phyloP scores from a whole-genome alignment of 2,888 invertebrate species.

The Aspidiotus destructor region DNA sequence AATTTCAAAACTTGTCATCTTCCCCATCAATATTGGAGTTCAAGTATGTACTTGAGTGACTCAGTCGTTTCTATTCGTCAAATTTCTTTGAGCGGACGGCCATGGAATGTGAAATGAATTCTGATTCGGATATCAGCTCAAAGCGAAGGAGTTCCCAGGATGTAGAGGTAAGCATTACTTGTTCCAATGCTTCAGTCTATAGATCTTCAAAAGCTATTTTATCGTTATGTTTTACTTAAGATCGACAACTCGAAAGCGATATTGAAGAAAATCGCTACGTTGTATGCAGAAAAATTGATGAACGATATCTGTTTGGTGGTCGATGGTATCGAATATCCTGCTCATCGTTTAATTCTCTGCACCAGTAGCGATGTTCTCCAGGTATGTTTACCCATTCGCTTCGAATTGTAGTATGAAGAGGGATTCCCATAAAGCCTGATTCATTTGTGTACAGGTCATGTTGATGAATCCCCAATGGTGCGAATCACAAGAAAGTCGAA shows the following conservation, averaged over 20 bases:
- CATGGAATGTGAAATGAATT: too few relatives aligned
- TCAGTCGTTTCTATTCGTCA: too few relatives aligned
- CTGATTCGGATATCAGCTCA: too few relatives aligned
- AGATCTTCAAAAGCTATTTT: background rate
- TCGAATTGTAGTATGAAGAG: conserved; percentile 35
- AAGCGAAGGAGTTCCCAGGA: conserved; percentile 24
- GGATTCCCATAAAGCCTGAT: background rate
- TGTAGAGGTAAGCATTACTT: conserved; percentile 15
- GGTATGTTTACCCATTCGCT: conserved; percentile 45
- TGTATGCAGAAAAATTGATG: conserved; percentile 78
- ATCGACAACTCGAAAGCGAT: conserved; percentile 78
- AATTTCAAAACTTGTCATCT: too few relatives aligned
- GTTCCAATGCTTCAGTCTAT: background rate
- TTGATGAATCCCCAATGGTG: conserved; percentile 88
- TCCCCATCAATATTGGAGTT: too few relatives aligned
- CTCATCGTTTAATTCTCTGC: conserved; percentile 82
- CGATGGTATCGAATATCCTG: conserved; percentile 69
- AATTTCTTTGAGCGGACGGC: too few relatives aligned
- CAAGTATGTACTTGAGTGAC: too few relatives aligned
- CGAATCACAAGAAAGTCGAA: conserved; percentile 74
- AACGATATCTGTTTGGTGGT: conserved; percentile 81
- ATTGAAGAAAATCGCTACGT: conserved; percentile 65
- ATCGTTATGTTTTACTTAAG: conserved; percentile 44
- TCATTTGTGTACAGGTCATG: conserved; percentile 61
- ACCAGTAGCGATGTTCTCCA: conserved; percentile 93